Conservation (phyloP, 2,113 vertebrate genomes). For the Perognathus longimembris region DNA sequence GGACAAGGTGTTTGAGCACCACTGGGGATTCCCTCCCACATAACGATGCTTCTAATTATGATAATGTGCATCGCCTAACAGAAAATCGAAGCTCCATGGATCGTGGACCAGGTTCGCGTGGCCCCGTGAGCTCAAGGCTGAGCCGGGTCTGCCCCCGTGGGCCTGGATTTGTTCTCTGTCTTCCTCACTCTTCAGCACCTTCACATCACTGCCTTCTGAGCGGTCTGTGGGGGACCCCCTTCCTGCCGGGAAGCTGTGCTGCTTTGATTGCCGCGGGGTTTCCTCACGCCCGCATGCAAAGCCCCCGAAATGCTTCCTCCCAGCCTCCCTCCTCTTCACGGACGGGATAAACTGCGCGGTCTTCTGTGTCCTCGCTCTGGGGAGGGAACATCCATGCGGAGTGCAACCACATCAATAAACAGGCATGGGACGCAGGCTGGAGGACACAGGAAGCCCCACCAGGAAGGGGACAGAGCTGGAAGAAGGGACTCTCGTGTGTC, state of each 20-base stretch:
- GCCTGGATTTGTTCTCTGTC: background rate
- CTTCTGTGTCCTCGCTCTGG: rapidly evolving
- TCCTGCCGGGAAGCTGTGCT: rapidly evolving
- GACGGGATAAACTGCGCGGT: rapidly evolving
- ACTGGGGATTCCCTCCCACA: background rate
- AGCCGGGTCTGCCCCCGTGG: rapidly evolving
- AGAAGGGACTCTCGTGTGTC: rapidly evolving
- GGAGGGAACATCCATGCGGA: rapidly evolving
- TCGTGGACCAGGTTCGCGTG: background rate
- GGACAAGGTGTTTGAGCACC: background rate
- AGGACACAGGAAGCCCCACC: background rate
- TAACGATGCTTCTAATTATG: slow-evolving; percentile 11
- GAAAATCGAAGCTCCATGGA: background rate
- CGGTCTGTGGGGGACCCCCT: too few species aligned
- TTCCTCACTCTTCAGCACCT: background rate
- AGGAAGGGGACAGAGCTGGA: background rate
- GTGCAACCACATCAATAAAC: background rate
- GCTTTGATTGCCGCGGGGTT: rapidly evolving
- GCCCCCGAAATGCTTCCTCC: rapidly evolving
- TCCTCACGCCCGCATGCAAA: rapidly evolving
- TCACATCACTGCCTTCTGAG: background rate
- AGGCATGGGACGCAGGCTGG: background rate
- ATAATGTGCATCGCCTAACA: rapidly evolving
- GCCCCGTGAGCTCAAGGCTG: background rate
- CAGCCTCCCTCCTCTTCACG: rapidly evolving